Conservation (phyloP, 1,140 invertebrate species). For the Microplitis demolitor region DNA sequence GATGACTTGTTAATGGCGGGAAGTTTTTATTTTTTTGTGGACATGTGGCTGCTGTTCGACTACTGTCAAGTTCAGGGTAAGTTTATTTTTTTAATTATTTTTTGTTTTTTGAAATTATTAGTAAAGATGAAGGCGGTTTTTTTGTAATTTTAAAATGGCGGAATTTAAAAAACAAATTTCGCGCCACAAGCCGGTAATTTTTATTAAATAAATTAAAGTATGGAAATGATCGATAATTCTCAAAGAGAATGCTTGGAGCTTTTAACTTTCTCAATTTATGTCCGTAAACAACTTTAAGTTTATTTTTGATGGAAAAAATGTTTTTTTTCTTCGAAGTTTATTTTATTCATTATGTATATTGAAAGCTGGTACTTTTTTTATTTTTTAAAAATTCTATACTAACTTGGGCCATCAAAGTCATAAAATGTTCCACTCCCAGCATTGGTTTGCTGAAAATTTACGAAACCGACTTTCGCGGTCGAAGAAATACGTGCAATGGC, state of each 20-base stretch:
- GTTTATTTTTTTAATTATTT: not conserved
- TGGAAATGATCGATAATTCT: no score
- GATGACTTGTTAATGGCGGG: not conserved
- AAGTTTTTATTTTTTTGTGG: not conserved
- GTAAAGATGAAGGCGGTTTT: no score
- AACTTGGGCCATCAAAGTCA: not conserved
- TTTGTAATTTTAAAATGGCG: no score
- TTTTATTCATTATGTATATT: not conserved
- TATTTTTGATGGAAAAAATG: no score
- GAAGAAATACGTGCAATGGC: conserved; percentile 9
- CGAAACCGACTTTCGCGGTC: not conserved
- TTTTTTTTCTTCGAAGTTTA: no score
- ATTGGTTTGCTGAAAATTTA: conserved; percentile 8
- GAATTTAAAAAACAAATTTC: no score
- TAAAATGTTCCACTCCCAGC: conserved; percentile 1
- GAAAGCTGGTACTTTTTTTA: not conserved
- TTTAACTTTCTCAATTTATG: no score
- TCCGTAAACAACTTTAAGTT: no score
- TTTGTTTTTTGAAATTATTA: not conserved
- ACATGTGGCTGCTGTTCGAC: not conserved
- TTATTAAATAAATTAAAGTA: no score
- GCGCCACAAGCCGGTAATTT: no score
- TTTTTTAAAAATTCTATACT: not conserved
- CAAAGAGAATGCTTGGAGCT: no score
- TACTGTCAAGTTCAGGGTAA: not conserved